Conservation (phyloP, 2,797 vertebrate genomes). For the Podarcis lilfordi region DNA sequence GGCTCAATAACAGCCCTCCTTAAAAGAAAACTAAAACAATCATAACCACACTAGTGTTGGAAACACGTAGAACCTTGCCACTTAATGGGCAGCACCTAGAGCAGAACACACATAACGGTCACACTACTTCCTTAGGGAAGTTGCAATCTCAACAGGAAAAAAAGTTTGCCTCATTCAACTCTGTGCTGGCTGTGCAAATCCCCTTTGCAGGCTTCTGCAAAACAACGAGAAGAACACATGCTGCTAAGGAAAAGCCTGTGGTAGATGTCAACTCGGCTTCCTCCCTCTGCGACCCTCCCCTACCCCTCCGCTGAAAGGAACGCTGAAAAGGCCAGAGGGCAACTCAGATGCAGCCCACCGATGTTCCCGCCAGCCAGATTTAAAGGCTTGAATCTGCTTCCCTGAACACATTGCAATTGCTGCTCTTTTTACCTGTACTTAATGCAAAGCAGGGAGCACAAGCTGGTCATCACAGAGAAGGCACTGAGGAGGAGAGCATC, state of each 20-base stretch:
- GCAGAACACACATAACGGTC: conserved; percentile 8
- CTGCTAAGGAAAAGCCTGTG: conserved; percentile 31
- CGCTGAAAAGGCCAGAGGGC: conserved; percentile 53
- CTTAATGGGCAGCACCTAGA: not conserved
- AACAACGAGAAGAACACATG: conserved; percentile 39
- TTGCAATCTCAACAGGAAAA: conserved; percentile 17
- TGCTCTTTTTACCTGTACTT: conserved; percentile 92
- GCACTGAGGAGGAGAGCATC: conserved; percentile 77
- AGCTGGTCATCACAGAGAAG: conserved; percentile 89
- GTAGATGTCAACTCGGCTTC: conserved; percentile 25
- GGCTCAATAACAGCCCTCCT: conserved; percentile 38
- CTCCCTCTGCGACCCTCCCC: too few relatives aligned
- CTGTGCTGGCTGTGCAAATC: conserved; percentile 13
- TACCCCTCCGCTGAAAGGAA: conserved; percentile 28
- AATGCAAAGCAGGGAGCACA: conserved; percentile 96
- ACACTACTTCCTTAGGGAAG: conserved; percentile 14
- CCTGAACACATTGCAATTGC: too few relatives aligned
- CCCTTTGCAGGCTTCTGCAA: conserved; percentile 38
- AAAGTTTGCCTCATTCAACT: conserved; percentile 2
- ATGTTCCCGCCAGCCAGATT: not conserved
- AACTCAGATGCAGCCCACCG: conserved; percentile 32
- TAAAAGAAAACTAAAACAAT: conserved; percentile 22
- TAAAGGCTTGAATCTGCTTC: conserved; percentile 26
- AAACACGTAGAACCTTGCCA: conserved; percentile 36
- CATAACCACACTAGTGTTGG: conserved; percentile 15